Evolutionary conservation across 2,888 invertebrate species (phyloP).

Genomic region (Amblyjoppa fuscipennis): DNA sequence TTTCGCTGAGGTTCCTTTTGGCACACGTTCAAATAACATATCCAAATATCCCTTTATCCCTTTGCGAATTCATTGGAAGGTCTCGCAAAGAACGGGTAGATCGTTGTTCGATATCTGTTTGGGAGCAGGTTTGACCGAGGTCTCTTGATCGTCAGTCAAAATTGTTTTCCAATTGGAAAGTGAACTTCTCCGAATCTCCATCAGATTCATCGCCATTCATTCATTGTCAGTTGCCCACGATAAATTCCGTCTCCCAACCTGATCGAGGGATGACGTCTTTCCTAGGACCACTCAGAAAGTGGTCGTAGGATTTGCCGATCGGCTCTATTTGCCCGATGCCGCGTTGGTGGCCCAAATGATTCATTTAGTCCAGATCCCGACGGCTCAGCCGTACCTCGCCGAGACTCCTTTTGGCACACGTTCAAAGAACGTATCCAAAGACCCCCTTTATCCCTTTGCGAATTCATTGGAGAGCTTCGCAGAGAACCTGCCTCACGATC

Average conservation of each 20-base stretch:
- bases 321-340: neutral
- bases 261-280: neutral
- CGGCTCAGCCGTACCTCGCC: neutral
- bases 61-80: no score
- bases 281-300: neutral
- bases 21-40: neutral
- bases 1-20: neutral
- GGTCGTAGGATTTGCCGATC: neutral
- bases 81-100: neutral
- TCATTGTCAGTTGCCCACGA: no score
- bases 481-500: neutral
- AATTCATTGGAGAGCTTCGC: neutral
- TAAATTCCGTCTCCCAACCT: no score
- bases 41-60: neutral
- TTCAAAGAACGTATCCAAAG: neutral
- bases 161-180: no score
- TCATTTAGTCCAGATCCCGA: neutral
- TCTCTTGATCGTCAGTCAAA: no score
- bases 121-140: no score
- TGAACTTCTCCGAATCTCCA: no score
- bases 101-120: no score
- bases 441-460: neutral
- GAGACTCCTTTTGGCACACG: neutral
- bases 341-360: neutral
- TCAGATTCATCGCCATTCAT: no score